phyloP scores from a whole-genome alignment of 2,113 vertebrate species.

The Tragelaphus buxtoni region DNA sequence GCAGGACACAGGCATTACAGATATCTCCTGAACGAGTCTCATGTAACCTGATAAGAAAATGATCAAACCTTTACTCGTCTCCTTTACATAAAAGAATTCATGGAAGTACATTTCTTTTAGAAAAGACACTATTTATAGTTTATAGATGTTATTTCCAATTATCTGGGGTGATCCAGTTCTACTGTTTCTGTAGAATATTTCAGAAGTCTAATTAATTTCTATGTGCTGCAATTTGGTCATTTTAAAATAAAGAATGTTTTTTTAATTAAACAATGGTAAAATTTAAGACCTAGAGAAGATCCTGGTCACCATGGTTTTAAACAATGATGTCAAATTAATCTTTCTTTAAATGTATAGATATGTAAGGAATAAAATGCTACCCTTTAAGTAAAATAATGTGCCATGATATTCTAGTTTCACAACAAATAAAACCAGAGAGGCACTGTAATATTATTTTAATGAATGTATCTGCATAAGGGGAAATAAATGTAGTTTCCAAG shows the following conservation, averaged over 20 bases:
- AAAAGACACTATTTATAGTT: not conserved
- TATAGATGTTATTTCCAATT: not conserved
- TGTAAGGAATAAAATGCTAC: not conserved
- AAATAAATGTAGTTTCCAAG: not conserved
- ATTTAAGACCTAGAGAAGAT: not conserved
- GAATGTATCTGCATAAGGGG: not conserved
- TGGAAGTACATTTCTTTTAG: not conserved
- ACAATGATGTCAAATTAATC: not conserved
- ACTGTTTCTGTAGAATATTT: not conserved
- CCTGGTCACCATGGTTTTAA: not conserved
- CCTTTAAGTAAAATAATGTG: not conserved
- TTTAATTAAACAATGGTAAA: not conserved
- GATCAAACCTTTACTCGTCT: not conserved
- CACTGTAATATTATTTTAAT: not conserved
- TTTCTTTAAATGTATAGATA: not conserved
- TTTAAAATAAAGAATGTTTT: not conserved
- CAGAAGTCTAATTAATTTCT: slow-evolving; percentile 11
- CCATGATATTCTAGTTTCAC: not conserved
- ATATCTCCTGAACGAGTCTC: slow-evolving; percentile 98
- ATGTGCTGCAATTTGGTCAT: not conserved
- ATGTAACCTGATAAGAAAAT: slow-evolving; percentile 84
- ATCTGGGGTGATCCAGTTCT: not conserved
- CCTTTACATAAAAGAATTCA: not conserved
- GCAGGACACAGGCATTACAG: slow-evolving; percentile 97
- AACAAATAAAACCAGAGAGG: not conserved